Conservation (phyloP, 1,140 invertebrate genomes). For the Acromyrmex echinatior region DNA sequence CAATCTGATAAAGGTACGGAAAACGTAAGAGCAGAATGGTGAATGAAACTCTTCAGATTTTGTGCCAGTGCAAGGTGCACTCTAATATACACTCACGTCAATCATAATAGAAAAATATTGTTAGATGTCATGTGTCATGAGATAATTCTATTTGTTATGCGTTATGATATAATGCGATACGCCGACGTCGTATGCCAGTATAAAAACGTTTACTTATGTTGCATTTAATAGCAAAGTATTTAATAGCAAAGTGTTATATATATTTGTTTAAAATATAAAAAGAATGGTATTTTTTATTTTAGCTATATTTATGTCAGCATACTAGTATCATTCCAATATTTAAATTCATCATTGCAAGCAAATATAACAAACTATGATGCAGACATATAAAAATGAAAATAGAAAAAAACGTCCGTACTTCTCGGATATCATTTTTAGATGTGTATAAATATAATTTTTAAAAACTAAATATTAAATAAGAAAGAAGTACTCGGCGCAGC, state of each 20-base stretch:
- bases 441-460: background rate
- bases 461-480: background rate
- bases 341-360: background rate
- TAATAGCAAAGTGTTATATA: background rate
- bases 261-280: background rate
- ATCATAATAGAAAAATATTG: slow-evolving; percentile 14
- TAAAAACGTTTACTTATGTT: background rate
- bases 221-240: background rate
- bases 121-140: background rate
- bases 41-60: slow-evolving; percentile 49
- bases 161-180: background rate
- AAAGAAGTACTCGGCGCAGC: background rate
- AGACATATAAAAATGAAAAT: background rate
- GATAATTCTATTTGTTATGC: background rate
- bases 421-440: background rate
- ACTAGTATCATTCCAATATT: background rate
- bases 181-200: background rate
- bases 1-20: slow-evolving; percentile 62
- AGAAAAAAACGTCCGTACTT: background rate
- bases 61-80: background rate
- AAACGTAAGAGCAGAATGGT: slow-evolving; percentile 45
- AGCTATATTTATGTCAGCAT: background rate
- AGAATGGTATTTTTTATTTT: background rate
- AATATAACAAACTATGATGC: background rate
- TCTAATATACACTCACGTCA: slow-evolving; percentile 41